Evolutionary conservation across 37 sponge, comb jelly and placozoan species (phyloP).

Genomic region (Halichondria panicea): DNA sequence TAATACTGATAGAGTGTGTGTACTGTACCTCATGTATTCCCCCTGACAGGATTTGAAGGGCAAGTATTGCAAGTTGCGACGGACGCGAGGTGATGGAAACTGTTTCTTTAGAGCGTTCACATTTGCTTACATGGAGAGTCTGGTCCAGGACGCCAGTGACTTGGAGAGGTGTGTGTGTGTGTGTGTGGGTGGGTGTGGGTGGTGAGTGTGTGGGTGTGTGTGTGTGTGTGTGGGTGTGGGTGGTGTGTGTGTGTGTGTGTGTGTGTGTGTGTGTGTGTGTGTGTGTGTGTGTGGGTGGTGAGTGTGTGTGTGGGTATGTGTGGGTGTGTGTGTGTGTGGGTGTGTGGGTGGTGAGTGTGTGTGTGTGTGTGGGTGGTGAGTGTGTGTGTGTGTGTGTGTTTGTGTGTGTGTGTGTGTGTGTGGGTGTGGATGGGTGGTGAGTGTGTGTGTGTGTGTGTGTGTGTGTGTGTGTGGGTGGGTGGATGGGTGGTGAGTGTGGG

Average conservation of each 20-base stretch:
- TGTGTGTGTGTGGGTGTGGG: constrained; percentile 19
- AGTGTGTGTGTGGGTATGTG: constrained; percentile 26
- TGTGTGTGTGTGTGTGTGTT: no score
- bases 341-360: background rate
- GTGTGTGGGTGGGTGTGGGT: background rate
- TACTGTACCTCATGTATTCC: no score
- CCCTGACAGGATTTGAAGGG: constrained; percentile 68
- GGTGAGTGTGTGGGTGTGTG: background rate
- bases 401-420: constrained; percentile 7
- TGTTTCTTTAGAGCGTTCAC: constrained; percentile 97
- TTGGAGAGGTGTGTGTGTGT: constrained; percentile 25
- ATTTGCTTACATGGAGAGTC: constrained; percentile 79
- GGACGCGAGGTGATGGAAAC: constrained; percentile 97
- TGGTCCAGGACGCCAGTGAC: constrained; percentile 36
- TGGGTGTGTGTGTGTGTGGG: background rate
- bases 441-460: constrained; percentile 7
- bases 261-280: background rate
- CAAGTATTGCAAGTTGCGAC: constrained; percentile 68
- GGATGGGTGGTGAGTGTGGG: background rate
- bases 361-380: background rate
- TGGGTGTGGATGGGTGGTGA: background rate
- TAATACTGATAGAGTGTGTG: no score
- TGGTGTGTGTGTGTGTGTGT: constrained; percentile 11
- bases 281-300: background rate
- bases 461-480: background rate